Base-by-base conservation (phyloP, 2,888 invertebrate species). In the Macrophya annulata region DNA sequence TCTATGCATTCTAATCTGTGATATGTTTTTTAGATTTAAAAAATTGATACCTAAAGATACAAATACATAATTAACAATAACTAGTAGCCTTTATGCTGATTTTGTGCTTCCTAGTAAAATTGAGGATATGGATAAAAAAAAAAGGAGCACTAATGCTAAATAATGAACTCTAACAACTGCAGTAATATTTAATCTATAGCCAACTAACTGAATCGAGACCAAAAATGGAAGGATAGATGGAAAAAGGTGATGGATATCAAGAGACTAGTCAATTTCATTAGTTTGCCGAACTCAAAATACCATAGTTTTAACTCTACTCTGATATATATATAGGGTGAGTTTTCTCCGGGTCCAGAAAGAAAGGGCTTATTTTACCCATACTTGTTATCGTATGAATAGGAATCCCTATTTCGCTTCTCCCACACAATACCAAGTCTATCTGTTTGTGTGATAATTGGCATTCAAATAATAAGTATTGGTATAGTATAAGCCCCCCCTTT, bases 81-180 rank as follows among this genome's bases (percentile, higher is more conserved):
- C 40, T 25, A 82, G 17, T 48, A 68, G 10, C 43, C 48, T 82
- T 31, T 82, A 48, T 68, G 65, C 37, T 65, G 17, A 43, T 71
- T 68, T 48, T 8, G 48, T 83, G 83, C 12, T 55, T 31, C 21
- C 65, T 83, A 71, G 10, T 68, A 10, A 1, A 68, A 51, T 83
- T 48, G 12, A 37, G 68, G 31, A 48, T 71, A 77, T 77, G 17
- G 55, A 77, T 77, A 8, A 1, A 45, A n/a, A 45, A n/a, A 72
- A n/a, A 72, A n/a, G 43, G 55, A 43, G 48, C 31, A 25, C 15
- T 17, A 31, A 17, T 55, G 9, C 40, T 45, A 45, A 74, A 72
- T 45, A 43, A 12, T 72, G 9, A 31, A 51, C 37, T 51, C 51
- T 37, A 48, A 48, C 17, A 6, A 51, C 45, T 74, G 17, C 45